Percentiles rank a stretch among this genome's conserved stretches.
Conservation (phyloP, 1,140 invertebrate genomes). For the Artemia franciscana region DNA sequence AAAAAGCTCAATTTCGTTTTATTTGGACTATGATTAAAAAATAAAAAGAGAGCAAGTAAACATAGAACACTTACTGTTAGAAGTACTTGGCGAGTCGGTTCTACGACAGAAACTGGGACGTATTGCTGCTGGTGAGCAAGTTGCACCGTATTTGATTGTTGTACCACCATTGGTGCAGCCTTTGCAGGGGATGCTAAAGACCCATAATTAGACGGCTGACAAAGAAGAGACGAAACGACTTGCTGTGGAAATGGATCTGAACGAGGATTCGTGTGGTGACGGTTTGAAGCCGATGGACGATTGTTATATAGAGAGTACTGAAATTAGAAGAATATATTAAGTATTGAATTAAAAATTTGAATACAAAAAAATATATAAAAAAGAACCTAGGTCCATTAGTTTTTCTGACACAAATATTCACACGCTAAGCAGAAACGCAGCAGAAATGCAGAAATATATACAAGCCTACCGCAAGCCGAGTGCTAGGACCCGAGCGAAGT, state of each 20-base stretch:
- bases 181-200: slow-evolving; percentile 59
- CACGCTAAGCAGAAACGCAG: too few relatives aligned
- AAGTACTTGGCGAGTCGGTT: slow-evolving; percentile 29
- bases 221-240: slow-evolving; percentile 72
- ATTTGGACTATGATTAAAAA: too few relatives aligned
- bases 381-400: too few relatives aligned
- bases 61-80: slow-evolving; percentile 22
- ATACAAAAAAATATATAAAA: too few relatives aligned
- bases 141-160: slow-evolving; percentile 35
- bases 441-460: too few relatives aligned
- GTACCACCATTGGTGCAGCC: slow-evolving; percentile 61
- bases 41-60: too few relatives aligned
- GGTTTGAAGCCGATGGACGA: slow-evolving; percentile 20
- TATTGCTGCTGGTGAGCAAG: slow-evolving; percentile 52
- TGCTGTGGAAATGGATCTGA: slow-evolving; percentile 56
- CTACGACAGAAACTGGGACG: slow-evolving; percentile 75
- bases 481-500: too few relatives aligned
- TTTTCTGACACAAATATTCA: too few relatives aligned
- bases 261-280: slow-evolving; percentile 21
- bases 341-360: too few relatives aligned
- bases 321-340: slow-evolving; percentile 20
- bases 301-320: slow-evolving; percentile 74
- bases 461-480: too few relatives aligned
- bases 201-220: slow-evolving; percentile 50
- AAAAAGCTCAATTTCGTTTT: too few relatives aligned